phyloP scores from a whole-genome alignment of 2,797 vertebrate species.

The Halcyon chelicuti region DNA sequence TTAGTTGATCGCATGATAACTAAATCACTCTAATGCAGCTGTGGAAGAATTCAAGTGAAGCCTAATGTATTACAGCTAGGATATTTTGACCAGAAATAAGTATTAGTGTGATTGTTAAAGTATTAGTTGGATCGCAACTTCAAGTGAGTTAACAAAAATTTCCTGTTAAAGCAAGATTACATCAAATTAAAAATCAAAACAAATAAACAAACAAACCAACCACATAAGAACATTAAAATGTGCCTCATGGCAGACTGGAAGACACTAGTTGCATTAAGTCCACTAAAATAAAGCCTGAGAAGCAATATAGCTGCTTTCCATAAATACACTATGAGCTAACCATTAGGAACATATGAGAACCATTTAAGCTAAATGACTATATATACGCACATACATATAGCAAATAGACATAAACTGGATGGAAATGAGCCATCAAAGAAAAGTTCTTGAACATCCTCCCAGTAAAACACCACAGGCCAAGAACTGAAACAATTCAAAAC shows the following conservation, averaged over 20 bases:
- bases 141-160: background rate
- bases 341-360: slow-evolving; percentile 1
- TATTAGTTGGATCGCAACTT: background rate
- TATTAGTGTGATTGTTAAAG: background rate
- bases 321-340: slow-evolving; percentile 9
- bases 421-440: background rate
- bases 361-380: background rate
- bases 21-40: background rate
- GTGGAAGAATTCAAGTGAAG: background rate
- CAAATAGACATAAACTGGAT: background rate
- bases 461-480: background rate
- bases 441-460: background rate
- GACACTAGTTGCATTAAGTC: background rate
- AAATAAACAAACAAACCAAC: background rate
- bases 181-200: background rate
- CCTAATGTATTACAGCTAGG: background rate
- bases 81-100: background rate
- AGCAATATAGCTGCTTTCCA: background rate
- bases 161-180: background rate
- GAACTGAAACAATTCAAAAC: background rate
- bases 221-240: background rate
- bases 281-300: slow-evolving; percentile 2
- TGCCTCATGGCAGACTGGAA: background rate
- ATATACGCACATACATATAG: background rate
- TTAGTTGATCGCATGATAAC: background rate